phyloP scores from a whole-genome alignment of 2,113 vertebrate species.

The Cyphomyrus plagiostoma region DNA sequence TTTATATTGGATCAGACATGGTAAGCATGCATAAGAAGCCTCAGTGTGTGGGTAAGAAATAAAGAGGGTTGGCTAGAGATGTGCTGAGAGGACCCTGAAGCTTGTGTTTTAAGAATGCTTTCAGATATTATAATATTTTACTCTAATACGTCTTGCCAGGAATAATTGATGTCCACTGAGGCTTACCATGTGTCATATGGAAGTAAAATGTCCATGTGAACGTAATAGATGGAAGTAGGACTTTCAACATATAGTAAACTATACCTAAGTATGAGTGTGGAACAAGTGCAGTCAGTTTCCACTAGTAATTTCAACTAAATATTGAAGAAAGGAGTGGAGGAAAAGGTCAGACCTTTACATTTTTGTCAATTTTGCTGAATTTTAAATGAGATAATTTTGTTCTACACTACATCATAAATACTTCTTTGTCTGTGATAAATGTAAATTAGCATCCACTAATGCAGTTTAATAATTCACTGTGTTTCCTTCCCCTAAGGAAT shows the following conservation, averaged over 20 bases:
- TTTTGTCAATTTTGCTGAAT: background rate
- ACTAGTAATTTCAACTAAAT: background rate
- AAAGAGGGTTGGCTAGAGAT: background rate
- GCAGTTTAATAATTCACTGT: background rate
- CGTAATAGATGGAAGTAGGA: background rate
- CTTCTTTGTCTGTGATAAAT: background rate
- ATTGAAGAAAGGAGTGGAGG: background rate
- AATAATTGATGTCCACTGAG: background rate
- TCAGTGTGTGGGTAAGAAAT: background rate
- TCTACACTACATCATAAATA: background rate
- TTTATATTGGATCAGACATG: conserved; percentile 6
- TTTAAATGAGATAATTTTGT: background rate
- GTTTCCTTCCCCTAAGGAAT: background rate
- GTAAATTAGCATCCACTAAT: background rate
- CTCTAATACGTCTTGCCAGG: background rate
- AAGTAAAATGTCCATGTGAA: background rate
- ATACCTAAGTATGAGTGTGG: background rate
- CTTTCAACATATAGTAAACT: background rate
- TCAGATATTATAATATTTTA: background rate
- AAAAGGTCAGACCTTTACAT: background rate
- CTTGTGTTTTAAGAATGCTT: background rate
- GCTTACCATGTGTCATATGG: background rate
- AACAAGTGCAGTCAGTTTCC: background rate
- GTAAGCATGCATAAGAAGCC: conserved; percentile 1
- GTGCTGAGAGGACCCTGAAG: background rate